Evolutionary conservation across 2,113 vertebrate species (phyloP).

Genomic region (Drymodes brunneopygia): DNA sequence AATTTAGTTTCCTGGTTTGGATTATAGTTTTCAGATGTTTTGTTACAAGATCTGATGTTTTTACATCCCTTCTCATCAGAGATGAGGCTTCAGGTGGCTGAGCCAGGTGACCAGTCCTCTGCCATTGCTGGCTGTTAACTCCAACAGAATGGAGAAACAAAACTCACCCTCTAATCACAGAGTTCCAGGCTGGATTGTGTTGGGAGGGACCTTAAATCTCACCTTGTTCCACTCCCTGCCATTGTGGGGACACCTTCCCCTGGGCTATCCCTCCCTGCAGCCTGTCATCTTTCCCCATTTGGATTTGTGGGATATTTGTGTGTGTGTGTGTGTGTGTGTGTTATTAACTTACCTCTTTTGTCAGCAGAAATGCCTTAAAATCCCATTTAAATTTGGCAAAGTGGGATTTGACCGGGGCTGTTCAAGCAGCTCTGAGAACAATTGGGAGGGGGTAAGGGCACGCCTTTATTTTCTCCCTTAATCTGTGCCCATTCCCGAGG

Average conservation of each 20-base stretch:
- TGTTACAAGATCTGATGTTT: not conserved
- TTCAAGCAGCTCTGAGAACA: not conserved
- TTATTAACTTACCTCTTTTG: not conserved
- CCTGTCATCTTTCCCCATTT: not conserved
- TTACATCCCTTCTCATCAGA: not conserved
- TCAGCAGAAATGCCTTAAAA: not conserved
- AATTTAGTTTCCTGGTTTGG: not conserved
- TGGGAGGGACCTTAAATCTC: not conserved
- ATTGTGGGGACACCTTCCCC: not conserved
- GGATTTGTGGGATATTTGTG: not conserved
- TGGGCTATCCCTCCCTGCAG: not conserved
- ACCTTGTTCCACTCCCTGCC: not conserved
- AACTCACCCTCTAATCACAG: not conserved
- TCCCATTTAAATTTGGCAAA: not conserved
- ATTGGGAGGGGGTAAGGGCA: accelerated
- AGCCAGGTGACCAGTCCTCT: not conserved
- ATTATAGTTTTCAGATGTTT: not conserved
- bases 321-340: not conserved
- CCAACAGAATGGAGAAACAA: not conserved
- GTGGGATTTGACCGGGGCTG: not conserved
- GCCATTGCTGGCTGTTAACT: not conserved
- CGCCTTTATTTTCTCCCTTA: not conserved
- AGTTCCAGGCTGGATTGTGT: not conserved
- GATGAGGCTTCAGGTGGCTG: not conserved
- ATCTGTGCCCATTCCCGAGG: not conserved